Percentiles rank a stretch among this genome's conserved stretches.
These are phyloP conservation scores for Gila orcuttii DNA, from an alignment of 2,113 vertebrate species.

Conservation along the genomic window DNA sequence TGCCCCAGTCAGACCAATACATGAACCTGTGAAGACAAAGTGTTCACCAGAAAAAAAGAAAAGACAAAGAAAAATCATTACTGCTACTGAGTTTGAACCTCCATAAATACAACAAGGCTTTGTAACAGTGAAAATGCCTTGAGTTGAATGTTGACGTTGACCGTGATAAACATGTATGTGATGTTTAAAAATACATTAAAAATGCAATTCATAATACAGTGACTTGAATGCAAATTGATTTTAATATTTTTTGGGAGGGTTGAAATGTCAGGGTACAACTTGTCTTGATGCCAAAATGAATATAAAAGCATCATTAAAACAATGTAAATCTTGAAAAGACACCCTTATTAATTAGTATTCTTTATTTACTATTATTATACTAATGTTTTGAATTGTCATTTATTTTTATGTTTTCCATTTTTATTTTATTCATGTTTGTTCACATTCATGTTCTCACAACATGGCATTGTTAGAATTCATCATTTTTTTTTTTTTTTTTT, in stretches of 20 bases:
- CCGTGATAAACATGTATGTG: too few relatives aligned
- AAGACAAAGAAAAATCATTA: not conserved
- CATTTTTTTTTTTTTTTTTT: not conserved
- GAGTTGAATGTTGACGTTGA: too few relatives aligned
- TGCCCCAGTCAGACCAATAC: conserved; percentile 99
- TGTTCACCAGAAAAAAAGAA: not conserved
- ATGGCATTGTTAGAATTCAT: too few relatives aligned
- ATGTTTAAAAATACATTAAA: not conserved
- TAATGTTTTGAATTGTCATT: too few relatives aligned
- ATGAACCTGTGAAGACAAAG: conserved; percentile 83
- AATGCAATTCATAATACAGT: not conserved
- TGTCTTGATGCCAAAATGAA: not conserved
- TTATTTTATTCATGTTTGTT: too few relatives aligned
- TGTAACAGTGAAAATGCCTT: too few relatives aligned
- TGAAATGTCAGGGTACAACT: not conserved
- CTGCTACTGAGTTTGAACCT: not conserved
- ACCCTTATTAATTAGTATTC: too few relatives aligned
- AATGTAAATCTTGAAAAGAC: not conserved
- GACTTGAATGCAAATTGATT: not conserved
- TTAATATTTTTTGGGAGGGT: not conserved
- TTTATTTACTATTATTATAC: too few relatives aligned
- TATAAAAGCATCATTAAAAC: not conserved
- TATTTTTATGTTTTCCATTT: too few relatives aligned
- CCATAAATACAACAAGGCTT: too few relatives aligned
- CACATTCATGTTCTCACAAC: too few relatives aligned